Evolutionary conservation across 1,140 invertebrate species (phyloP), one percentile per base, ranked within the genome.

Genomic region (Hypsibius dujardini): DNA sequence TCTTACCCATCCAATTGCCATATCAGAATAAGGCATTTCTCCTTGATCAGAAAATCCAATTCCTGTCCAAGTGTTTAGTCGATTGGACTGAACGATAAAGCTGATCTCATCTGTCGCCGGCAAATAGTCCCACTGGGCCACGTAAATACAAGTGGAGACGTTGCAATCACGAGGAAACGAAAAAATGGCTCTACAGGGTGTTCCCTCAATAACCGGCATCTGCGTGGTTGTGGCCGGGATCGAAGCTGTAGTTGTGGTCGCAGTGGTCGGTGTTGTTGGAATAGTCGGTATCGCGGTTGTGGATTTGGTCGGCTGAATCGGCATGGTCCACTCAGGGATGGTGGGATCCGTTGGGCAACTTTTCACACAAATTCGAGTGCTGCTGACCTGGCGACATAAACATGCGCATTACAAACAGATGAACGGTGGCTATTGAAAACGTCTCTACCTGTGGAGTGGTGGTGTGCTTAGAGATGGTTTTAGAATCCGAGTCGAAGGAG

Each of bases 61-160:
- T 1, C 92, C 94, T 1, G 92, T 94, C 94, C 94, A 97, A 14
- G 84, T 84, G 72, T 91, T 86, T 0, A 84, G 86, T 73, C 91
- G 82, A 12, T 84, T 86, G 0, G 90, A 92, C 28, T 86, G 84
- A n/a, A 97, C 87, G 1, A 86, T 88, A 79, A 96, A 97, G 46
- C 84, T 83, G 69, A 97, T 86, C 45, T 86, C 84, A 77, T 94
- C 90, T 75, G 84, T 84, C 73, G 82, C 81, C 3, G 86, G 85
- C 2, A 87, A 80, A 75, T 90, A 92, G 75, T 87, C 84, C 94
- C 94, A 97, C 56, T 83, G 83, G 12, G 62, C 62, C 3, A 67
- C 62, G 42, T 67, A 67, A 42, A 67, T 42, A 45, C 62, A 67
- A 42, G 12, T 45, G 62, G 62, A 67, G 45, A 3, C 42, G 62